These are phyloP conservation scores for Dolomedes plantarius DNA, from an alignment of 2,888 invertebrate species.

Conservation along the genomic window DNA sequence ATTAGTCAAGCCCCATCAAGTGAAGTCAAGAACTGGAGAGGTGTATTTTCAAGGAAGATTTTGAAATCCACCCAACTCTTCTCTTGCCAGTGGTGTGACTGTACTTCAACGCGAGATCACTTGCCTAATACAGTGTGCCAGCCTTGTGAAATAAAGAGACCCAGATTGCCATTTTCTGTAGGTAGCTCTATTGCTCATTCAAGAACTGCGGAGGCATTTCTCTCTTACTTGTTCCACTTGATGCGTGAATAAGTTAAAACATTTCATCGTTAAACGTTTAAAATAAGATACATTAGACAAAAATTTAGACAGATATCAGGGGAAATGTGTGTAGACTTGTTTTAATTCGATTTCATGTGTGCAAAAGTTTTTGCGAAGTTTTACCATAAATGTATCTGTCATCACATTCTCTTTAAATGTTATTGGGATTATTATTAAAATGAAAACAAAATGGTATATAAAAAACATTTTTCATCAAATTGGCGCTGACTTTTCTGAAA, in stretches of 20 bases:
- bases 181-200: conserved; percentile 58
- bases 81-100: conserved; percentile 78
- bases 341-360: too few relatives aligned
- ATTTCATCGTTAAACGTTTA: background rate
- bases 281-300: too few relatives aligned
- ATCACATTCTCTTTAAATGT: too few relatives aligned
- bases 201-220: conserved; percentile 50
- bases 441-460: too few relatives aligned
- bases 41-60: conserved; percentile 75
- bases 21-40: conserved; percentile 60
- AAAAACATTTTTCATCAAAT: too few relatives aligned
- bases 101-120: conserved; percentile 77
- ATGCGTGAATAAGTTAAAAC: background rate
- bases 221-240: conserved; percentile 45
- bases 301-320: too few relatives aligned
- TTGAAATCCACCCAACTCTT: conserved; percentile 76
- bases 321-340: too few relatives aligned
- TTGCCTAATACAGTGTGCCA: conserved; percentile 69
- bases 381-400: too few relatives aligned
- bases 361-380: too few relatives aligned
- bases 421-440: too few relatives aligned
- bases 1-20: conserved; percentile 19
- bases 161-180: conserved; percentile 65
- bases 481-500: too few relatives aligned
- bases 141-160: conserved; percentile 54